Evolutionary conservation across 2,113 vertebrate species (phyloP).

Genomic region (Ia io): DNA sequence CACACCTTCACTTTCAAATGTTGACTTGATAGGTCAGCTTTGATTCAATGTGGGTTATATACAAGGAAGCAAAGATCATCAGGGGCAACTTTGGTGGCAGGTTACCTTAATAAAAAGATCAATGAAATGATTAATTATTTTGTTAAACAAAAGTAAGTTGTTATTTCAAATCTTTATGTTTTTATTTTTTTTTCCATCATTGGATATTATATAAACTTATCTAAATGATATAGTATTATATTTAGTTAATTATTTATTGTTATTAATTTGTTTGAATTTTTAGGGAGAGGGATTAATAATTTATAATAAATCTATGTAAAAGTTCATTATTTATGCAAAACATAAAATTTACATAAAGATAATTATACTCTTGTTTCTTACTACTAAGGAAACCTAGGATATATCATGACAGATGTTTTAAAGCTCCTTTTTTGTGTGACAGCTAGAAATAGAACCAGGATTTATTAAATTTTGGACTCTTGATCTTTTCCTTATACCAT

Average conservation of each 20-base stretch:
- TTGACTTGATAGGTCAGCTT: neutral
- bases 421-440: neutral
- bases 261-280: neutral
- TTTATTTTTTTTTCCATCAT: neutral
- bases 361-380: neutral
- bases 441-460: neutral
- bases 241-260: neutral
- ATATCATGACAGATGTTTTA: neutral
- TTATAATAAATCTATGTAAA: neutral
- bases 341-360: neutral
- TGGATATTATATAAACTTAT: neutral
- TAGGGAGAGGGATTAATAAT: neutral
- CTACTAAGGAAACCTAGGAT: neutral
- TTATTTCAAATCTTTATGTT: neutral
- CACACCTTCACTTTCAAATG: neutral
- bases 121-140: neutral
- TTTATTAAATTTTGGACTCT: neutral
- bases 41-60: neutral
- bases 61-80: neutral
- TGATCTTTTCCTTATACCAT: neutral
- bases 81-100: neutral
- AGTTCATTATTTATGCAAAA: neutral
- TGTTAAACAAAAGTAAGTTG: neutral
- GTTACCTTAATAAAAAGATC: neutral
- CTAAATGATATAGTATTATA: neutral